These are phyloP conservation scores for Rhagologus leucostigma DNA, from an alignment of 2,113 vertebrate species.

Conservation along the genomic window DNA sequence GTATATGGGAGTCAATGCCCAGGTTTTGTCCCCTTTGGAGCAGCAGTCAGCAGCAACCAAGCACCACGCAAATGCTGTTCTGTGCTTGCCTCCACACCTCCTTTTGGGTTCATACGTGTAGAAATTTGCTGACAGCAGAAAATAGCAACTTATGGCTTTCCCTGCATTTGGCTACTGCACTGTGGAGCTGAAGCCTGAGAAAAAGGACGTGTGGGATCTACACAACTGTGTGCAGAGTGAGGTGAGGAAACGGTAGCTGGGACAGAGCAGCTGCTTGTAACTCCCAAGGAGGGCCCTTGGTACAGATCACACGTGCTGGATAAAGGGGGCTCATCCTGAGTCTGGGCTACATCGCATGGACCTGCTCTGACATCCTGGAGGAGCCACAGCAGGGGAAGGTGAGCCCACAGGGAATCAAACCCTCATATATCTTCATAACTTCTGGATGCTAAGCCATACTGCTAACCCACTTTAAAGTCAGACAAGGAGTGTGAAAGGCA, in stretches of 20 bases:
- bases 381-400: not conserved
- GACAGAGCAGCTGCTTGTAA: not conserved
- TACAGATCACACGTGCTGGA: fast-evolving
- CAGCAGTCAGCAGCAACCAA: not conserved
- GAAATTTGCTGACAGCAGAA: not conserved
- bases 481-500: not conserved
- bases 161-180: not conserved
- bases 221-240: not conserved
- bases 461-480: not conserved
- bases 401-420: not conserved
- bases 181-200: not conserved
- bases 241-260: not conserved
- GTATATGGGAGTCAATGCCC: not conserved
- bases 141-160: not conserved
- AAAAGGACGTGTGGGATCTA: not conserved
- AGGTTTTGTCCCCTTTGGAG: not conserved
- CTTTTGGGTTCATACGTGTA: not conserved
- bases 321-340: not conserved
- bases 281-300: fast-evolving
- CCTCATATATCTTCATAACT: not conserved
- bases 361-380: not conserved
- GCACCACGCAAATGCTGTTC: fast-evolving
- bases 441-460: not conserved
- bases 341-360: not conserved
- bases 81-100: not conserved